A percentile compares a stretch with the other conserved stretches of the same genome.
Conservation (phyloP, 64 coral and sea anemone genomes). For the Stichodactyla helianthus region DNA sequence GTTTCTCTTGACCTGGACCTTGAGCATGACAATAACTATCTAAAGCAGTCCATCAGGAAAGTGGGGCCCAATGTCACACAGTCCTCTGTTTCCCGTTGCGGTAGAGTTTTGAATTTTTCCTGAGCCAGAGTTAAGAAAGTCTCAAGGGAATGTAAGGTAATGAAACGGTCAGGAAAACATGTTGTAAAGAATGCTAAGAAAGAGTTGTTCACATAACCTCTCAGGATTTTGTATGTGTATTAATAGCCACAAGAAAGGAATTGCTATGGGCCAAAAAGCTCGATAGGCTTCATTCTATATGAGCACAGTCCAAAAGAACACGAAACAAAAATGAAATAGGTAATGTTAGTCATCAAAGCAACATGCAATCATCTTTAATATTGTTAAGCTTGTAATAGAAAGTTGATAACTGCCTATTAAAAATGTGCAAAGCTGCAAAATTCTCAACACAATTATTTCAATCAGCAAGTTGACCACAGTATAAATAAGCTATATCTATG, state of each 20-base stretch:
- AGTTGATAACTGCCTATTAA: too few species aligned
- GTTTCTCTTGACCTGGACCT: constrained; percentile 45
- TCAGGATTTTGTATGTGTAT: not conserved
- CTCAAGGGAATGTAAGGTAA: not conserved
- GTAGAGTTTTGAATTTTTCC: not conserved
- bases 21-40: constrained; percentile 45
- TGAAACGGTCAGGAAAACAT: not conserved
- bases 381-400: too few species aligned
- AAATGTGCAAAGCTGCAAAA: too few species aligned
- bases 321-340: too few species aligned
- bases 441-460: too few species aligned
- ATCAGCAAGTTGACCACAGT: too few species aligned
- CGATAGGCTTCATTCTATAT: not conserved
- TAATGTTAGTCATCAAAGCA: too few species aligned
- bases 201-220: not conserved
- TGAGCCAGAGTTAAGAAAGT: not conserved
- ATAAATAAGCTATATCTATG: too few species aligned
- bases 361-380: too few species aligned
- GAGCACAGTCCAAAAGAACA: too few species aligned
- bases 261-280: not conserved
- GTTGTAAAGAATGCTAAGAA: not conserved
- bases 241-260: not conserved
- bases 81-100: not conserved
- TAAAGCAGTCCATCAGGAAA: constrained; percentile 34
- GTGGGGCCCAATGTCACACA: constrained; percentile 43